Percentiles rank a stretch among this genome's conserved stretches.
Evolutionary conservation across 2,797 vertebrate genomes (phyloP).

Genomic region (Acipenser transmontanus): DNA sequence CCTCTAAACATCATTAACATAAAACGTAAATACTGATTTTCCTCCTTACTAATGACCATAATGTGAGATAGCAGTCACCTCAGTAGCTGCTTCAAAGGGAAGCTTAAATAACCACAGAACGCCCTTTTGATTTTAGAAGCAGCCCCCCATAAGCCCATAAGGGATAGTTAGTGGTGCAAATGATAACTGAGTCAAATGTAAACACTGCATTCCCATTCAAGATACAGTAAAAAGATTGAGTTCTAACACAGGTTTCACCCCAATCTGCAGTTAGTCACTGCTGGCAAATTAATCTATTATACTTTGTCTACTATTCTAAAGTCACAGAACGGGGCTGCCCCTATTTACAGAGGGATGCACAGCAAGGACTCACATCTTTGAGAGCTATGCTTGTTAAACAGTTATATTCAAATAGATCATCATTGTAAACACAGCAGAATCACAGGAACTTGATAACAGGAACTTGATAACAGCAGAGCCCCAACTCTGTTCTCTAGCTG

Average conservation of each 20-base stretch:
- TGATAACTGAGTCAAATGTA: constrained; percentile 6
- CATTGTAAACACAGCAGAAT: constrained; percentile 44
- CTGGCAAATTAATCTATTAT: constrained; percentile 40
- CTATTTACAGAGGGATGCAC: constrained; percentile 38
- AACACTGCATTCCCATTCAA: constrained; percentile 17
- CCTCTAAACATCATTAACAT: constrained; percentile 32
- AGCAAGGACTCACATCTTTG: constrained; percentile 50
- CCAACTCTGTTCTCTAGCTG: constrained; percentile 36
- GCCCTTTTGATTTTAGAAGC: constrained; percentile 28
- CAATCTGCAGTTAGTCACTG: constrained; percentile 25
- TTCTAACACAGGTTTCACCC: constrained; percentile 18
- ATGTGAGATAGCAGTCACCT: constrained; percentile 31
- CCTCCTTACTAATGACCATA: constrained; percentile 30
- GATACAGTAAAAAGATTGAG: constrained; percentile 25
- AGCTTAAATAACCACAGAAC: constrained; percentile 35
- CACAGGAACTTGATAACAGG: constrained; percentile 34
- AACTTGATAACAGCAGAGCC: constrained; percentile 46
- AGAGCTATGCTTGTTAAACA: constrained; percentile 47
- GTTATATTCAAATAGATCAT: constrained; percentile 39
- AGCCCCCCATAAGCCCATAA: constrained; percentile 4
- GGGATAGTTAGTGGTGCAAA: constrained; percentile 5
- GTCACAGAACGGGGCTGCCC: constrained; percentile 24
- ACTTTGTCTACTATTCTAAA: constrained; percentile 19
- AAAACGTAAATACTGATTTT: constrained; percentile 32
- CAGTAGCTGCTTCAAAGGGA: constrained; percentile 33